These are phyloP conservation scores for Dermatemys mawii DNA, from an alignment of 2,113 vertebrate genomes.

Conservation along the genomic window DNA sequence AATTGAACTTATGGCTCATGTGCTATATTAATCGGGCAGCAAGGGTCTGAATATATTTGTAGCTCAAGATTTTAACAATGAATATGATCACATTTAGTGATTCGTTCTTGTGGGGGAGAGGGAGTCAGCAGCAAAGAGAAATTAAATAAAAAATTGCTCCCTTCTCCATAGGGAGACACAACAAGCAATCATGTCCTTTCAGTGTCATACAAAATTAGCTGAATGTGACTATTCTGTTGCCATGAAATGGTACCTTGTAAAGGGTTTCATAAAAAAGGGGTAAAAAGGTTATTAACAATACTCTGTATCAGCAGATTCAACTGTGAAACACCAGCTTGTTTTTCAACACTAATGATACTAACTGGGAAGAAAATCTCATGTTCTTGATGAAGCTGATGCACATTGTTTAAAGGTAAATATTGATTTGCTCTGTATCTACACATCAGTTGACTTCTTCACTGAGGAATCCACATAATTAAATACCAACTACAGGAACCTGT, in stretches of 20 bases:
- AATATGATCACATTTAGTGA: background rate
- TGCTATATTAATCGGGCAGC: constrained; percentile 31
- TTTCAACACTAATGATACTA: background rate
- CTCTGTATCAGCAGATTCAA: background rate
- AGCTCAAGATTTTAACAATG: constrained; percentile 56
- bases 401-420: background rate
- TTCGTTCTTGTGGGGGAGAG: background rate
- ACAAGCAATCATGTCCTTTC: background rate
- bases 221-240: background rate
- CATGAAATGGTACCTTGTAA: background rate
- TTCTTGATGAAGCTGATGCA: background rate
- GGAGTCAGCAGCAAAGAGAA: background rate
- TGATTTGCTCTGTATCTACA: background rate
- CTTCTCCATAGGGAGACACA: background rate
- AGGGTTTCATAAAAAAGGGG: background rate
- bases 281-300: background rate
- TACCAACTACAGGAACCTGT: background rate
- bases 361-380: background rate
- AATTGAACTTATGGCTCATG: constrained; percentile 30
- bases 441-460: background rate
- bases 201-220: background rate
- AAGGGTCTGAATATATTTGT: constrained; percentile 34
- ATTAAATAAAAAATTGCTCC: background rate
- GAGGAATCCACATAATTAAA: background rate
- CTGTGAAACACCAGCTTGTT: background rate